A percentile compares a stretch with the other conserved stretches of the same genome.
phyloP scores from a whole-genome alignment of 2,113 vertebrate genomes.

The Pavo muticus region DNA sequence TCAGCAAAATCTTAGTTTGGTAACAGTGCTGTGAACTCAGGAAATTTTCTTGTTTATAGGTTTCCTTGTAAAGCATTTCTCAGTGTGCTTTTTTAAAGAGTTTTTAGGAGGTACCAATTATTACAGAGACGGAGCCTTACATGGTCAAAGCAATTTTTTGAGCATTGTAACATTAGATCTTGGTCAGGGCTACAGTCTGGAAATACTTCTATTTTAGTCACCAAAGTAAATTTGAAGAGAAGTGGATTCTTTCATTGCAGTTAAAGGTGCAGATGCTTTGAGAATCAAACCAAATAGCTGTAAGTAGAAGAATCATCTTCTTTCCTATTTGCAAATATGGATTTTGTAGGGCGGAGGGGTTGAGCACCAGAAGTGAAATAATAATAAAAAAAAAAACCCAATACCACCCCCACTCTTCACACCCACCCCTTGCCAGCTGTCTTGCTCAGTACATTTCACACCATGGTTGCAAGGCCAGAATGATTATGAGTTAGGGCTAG shows the following conservation, averaged over 20 bases:
- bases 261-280: background rate
- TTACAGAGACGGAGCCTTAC: background rate
- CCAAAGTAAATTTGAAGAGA: background rate
- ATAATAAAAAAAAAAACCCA: conserved; percentile 43
- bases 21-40: background rate
- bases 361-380: conserved; percentile 58
- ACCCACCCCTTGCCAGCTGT: conserved; percentile 66
- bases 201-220: background rate
- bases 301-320: background rate
- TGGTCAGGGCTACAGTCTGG: background rate
- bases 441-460: conserved; percentile 65
- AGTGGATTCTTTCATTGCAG: background rate
- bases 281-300: background rate
- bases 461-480: conserved; percentile 58
- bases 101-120: background rate
- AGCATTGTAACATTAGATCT: background rate
- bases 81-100: background rate
- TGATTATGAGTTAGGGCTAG: conserved; percentile 57
- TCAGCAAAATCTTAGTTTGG: background rate
- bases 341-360: conserved; percentile 29
- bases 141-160: background rate
- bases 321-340: conserved; percentile 8
- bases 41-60: background rate
- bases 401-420: conserved; percentile 62
- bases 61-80: conserved; percentile 18